A percentile compares a stretch with the other conserved stretches of the same genome.
Evolutionary conservation across 2,888 invertebrate genomes (phyloP).

Genomic region (Dasysyrphus albostriatus): DNA sequence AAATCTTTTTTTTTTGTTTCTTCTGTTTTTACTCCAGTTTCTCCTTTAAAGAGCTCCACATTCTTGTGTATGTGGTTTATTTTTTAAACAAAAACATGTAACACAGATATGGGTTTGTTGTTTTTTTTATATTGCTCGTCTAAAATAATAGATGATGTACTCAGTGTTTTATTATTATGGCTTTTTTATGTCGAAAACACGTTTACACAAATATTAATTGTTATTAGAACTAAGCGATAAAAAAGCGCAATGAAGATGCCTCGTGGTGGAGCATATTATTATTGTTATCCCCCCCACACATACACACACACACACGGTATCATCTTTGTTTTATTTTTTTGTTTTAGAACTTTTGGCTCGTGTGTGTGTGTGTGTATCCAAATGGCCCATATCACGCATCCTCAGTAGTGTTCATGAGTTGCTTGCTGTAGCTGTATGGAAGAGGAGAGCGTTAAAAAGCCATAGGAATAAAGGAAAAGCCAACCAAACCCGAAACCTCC

Average conservation of each 20-base stretch:
- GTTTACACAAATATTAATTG: constrained; percentile 64
- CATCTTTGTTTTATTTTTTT: not conserved
- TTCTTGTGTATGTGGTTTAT: constrained; percentile 24
- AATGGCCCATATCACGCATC: constrained; percentile 62
- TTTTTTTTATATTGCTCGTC: not conserved
- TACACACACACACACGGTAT: constrained; percentile 13
- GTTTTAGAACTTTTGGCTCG: not conserved
- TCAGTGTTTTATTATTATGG: constrained; percentile 48
- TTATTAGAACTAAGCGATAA: constrained; percentile 55
- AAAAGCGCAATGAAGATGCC: constrained; percentile 64
- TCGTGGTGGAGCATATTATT: constrained; percentile 34
- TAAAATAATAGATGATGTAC: constrained; percentile 48
- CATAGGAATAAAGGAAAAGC: constrained; percentile 37
- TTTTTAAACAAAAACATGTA: constrained; percentile 28
- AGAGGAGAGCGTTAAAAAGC: constrained; percentile 54
- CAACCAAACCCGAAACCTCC: constrained; percentile 61
- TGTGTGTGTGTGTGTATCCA: constrained; percentile 17
- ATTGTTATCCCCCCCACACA: constrained; percentile 23
- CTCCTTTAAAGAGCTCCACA: constrained; percentile 28
- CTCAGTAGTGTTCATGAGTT: constrained; percentile 50
- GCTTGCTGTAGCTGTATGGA: not conserved
- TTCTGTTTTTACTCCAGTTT: constrained; percentile 11
- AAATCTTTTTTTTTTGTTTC: not conserved
- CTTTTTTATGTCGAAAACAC: constrained; percentile 57
- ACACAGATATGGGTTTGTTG: constrained; percentile 7